Evolutionary conservation across 2,113 vertebrate genomes (phyloP).

Genomic region (Aldabrachelys gigantea): DNA sequence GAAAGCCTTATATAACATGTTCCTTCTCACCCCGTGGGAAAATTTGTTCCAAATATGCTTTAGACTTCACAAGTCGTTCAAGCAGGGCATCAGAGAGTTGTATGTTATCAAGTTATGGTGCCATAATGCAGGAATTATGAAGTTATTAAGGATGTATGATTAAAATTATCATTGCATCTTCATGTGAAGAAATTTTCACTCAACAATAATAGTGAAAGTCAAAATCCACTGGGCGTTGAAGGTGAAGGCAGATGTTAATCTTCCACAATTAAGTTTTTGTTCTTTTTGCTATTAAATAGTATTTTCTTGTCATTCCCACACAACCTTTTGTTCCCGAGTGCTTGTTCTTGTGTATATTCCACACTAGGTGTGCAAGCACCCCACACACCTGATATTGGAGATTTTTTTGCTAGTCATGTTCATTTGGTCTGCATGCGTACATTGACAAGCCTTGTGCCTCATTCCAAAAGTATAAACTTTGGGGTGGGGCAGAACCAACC

Average conservation of each 20-base stretch:
- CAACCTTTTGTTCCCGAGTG: not conserved
- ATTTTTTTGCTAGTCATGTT: not conserved
- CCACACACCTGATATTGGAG: not conserved
- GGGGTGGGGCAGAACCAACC: not conserved
- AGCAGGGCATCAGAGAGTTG: conserved; percentile 24
- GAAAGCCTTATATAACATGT: conserved; percentile 21
- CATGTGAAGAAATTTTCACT: conserved; percentile 48
- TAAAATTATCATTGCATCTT: conserved; percentile 48
- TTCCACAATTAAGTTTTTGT: conserved; percentile 4
- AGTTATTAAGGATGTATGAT: conserved; percentile 46
- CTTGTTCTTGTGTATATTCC: not conserved
- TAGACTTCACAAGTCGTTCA: conserved; percentile 34
- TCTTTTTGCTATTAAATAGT: not conserved
- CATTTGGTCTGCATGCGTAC: not conserved
- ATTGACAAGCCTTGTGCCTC: not conserved
- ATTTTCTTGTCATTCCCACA: not conserved
- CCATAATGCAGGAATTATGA: conserved; percentile 30
- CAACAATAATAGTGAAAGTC: conserved; percentile 16
- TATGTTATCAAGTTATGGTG: conserved; percentile 52
- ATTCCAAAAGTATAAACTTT: not conserved
- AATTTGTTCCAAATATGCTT: conserved; percentile 4
- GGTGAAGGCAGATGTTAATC: conserved; percentile 7
- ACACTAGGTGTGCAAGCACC: not conserved
- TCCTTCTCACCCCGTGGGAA: not conserved
- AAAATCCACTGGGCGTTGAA: conserved; percentile 13